phyloP scores from a whole-genome alignment of 1,140 invertebrate genomes.

The Stegodyphus mimosarum region DNA sequence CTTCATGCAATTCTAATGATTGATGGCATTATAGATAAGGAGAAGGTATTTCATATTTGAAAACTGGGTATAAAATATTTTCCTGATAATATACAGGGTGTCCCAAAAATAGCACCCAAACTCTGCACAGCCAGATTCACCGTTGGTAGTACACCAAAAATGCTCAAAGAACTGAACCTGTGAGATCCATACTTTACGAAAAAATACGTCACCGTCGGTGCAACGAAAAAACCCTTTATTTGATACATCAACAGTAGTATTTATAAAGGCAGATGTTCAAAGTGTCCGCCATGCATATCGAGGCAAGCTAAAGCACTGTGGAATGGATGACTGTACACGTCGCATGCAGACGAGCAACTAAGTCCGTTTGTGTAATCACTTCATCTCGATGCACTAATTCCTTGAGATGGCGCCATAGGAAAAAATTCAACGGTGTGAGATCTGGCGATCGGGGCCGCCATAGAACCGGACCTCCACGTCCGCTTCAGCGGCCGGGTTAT shows the following conservation, averaged over 20 bases:
- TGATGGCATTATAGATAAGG: too few relatives aligned
- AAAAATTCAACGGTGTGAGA: background rate
- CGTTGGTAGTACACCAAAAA: background rate
- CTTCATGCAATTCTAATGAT: too few relatives aligned
- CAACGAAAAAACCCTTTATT: background rate
- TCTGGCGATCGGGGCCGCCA: background rate
- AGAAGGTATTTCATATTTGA: too few relatives aligned
- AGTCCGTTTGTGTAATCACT: background rate
- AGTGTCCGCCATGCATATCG: background rate
- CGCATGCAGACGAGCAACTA: background rate
- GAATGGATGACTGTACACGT: background rate
- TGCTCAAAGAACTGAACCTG: background rate
- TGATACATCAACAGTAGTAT: background rate
- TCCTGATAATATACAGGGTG: background rate
- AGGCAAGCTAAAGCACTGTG: background rate
- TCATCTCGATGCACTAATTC: background rate
- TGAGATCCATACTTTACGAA: background rate
- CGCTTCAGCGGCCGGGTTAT: background rate
- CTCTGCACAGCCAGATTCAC: background rate
- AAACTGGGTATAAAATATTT: too few relatives aligned
- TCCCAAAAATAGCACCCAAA: background rate
- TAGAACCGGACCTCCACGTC: background rate
- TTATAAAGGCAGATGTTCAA: background rate
- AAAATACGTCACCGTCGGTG: background rate
- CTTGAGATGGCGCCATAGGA: background rate